Percentiles rank a stretch among this genome's conserved stretches.
phyloP scores from a whole-genome alignment of 2,113 vertebrate genomes.

The Corydoras maculifer region DNA sequence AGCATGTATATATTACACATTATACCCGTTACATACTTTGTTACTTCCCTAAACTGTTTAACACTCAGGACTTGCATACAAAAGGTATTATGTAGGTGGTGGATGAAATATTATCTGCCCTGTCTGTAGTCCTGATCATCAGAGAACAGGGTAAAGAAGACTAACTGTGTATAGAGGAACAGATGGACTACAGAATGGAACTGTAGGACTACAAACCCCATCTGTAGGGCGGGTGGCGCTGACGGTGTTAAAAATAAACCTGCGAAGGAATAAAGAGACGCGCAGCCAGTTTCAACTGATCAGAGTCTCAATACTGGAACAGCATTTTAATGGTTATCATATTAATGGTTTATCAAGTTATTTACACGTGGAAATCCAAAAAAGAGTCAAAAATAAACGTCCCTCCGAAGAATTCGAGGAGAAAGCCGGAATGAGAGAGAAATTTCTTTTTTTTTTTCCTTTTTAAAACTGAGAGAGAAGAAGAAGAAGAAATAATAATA shows the following conservation, averaged over 20 bases:
- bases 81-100: too few species aligned
- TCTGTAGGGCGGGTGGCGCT: background rate
- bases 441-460: background rate
- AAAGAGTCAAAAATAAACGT: conserved; percentile 4
- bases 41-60: too few species aligned
- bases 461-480: background rate
- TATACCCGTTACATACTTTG: too few species aligned
- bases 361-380: conserved; percentile 38
- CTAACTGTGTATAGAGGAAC: background rate
- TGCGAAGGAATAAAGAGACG: background rate
- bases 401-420: conserved; percentile 18
- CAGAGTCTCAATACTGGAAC: conserved; percentile 33
- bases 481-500: background rate
- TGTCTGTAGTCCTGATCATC: too few species aligned
- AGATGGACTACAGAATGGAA: background rate
- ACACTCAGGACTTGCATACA: too few species aligned
- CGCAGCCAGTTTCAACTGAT: conserved; percentile 1
- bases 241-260: background rate
- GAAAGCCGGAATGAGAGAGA: conserved; percentile 29
- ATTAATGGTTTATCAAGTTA: conserved; percentile 41
- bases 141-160: too few species aligned
- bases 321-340: conserved; percentile 39
- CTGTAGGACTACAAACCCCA: background rate
- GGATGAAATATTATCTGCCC: too few species aligned
- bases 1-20: too few species aligned